Conservation (phyloP, 2,113 vertebrate genomes). For the Antigone vipio region DNA sequence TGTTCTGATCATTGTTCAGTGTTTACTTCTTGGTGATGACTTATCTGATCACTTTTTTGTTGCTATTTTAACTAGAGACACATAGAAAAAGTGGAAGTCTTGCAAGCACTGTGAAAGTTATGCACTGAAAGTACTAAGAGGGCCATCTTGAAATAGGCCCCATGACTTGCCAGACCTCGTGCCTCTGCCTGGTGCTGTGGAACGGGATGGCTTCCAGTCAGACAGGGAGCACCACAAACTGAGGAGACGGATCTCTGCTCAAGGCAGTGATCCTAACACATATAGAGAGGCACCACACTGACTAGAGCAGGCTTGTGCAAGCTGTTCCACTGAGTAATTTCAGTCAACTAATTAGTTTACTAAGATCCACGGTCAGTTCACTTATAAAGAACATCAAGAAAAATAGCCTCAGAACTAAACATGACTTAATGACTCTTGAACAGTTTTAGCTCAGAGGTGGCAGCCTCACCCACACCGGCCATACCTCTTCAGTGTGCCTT, state of each 20-base stretch:
- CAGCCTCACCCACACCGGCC: background rate
- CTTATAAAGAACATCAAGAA: background rate
- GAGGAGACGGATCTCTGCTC: background rate
- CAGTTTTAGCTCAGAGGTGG: background rate
- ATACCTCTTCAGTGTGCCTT: background rate
- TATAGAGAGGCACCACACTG: fast-evolving
- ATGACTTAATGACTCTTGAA: background rate
- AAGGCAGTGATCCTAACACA: background rate
- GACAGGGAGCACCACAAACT: background rate
- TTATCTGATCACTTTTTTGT: background rate
- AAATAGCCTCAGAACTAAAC: background rate
- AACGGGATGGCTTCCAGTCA: background rate
- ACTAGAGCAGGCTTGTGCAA: background rate
- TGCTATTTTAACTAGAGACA: background rate
- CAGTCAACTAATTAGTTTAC: background rate
- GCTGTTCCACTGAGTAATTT: background rate
- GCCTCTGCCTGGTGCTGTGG: background rate
- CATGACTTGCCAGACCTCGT: background rate
- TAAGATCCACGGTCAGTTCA: background rate
- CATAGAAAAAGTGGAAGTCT: background rate
- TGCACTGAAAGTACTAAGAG: background rate
- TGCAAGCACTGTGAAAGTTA: background rate
- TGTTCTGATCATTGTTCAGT: background rate
- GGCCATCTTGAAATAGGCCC: background rate
- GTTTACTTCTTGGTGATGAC: background rate